A percentile compares a stretch with the other conserved stretches of the same genome.
Conservation (phyloP, 64 coral and sea anemone genomes). For the Acropora yongei region DNA sequence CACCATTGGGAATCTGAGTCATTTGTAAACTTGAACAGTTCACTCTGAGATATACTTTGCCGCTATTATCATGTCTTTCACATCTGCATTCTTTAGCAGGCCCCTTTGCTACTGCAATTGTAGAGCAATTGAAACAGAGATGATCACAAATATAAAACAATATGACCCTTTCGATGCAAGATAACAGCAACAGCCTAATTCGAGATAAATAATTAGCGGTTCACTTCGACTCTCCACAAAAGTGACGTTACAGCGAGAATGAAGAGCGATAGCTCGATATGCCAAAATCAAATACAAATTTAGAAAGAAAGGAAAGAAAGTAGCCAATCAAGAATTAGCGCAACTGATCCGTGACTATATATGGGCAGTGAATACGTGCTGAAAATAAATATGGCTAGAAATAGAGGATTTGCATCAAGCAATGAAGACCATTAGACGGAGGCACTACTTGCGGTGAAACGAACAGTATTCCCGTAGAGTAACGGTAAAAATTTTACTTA, state of each 20-base stretch:
- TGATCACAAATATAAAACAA: background rate
- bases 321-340: no score
- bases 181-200: background rate
- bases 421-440: no score
- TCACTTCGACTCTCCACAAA: background rate
- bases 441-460: no score
- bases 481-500: background rate
- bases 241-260: background rate
- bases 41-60: background rate
- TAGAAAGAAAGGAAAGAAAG: no score
- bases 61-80: background rate
- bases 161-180: background rate
- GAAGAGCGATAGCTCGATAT: no score
- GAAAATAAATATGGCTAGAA: no score
- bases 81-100: conserved; percentile 4
- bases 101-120: background rate
- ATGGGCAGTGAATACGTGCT: no score
- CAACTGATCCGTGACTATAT: no score
- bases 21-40: conserved; percentile 3
- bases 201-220: no score
- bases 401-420: no score
- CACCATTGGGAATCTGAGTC: background rate
- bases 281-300: background rate
- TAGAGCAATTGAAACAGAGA: background rate
- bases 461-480: no score